phyloP scores from a whole-genome alignment of 2,888 invertebrate genomes.

The Cephus pygmeus region DNA sequence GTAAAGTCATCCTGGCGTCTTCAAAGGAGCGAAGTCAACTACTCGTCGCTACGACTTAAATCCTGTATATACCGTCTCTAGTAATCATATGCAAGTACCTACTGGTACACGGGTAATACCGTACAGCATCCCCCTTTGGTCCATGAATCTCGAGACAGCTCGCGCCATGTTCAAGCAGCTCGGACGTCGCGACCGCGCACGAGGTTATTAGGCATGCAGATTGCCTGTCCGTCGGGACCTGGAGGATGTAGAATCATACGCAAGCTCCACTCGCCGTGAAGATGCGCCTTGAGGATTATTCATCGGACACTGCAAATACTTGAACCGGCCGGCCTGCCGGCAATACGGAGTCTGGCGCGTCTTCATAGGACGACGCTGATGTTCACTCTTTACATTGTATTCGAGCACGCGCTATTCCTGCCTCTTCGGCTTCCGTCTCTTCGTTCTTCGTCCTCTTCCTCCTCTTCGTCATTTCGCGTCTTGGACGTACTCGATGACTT shows the following conservation, averaged over 20 bases:
- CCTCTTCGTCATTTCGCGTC: not conserved
- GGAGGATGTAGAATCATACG: not conserved
- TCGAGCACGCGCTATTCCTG: not conserved
- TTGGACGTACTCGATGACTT: not conserved
- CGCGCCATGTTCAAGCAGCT: not conserved
- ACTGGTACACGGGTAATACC: not conserved
- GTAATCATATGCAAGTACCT: not conserved
- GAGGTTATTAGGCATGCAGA: slow-evolving; percentile 51
- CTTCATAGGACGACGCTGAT: slow-evolving; percentile 13
- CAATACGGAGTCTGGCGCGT: not conserved
- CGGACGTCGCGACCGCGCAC: slow-evolving; percentile 8
- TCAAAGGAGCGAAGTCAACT: not conserved
- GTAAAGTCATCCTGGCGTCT: not conserved
- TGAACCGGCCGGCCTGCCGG: slow-evolving; percentile 1
- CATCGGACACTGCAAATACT: not conserved
- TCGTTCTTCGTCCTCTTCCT: not conserved
- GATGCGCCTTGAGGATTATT: not conserved
- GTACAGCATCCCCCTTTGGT: not conserved
- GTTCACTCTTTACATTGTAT: slow-evolving; percentile 8
- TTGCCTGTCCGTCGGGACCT: slow-evolving; percentile 45
- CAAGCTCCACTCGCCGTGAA: not conserved
- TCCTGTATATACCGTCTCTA: not conserved
- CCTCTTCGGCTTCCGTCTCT: not conserved
- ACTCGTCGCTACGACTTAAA: not conserved
- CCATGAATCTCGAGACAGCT: not conserved